Evolutionary conservation across 1,140 invertebrate genomes (phyloP), one percentile per base, ranked within the genome.

Genomic region (Mya arenaria): DNA sequence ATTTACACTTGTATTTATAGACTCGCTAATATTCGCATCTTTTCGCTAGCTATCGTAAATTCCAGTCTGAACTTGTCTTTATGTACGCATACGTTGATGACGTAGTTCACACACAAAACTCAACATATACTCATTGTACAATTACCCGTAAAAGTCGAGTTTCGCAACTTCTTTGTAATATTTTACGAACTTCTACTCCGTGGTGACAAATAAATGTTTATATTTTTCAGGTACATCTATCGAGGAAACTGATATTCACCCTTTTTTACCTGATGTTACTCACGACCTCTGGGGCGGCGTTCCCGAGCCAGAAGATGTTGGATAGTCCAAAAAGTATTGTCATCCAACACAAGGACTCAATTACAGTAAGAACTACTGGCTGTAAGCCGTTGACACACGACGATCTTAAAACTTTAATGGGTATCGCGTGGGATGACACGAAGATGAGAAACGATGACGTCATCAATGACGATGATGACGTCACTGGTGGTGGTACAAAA

Each of bases 161-260:
- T 17, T 4, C 8, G 8, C 4, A 15, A 28, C 5, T 28, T 32
- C 36, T 62, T 23, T 17, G 28, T 10, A 4, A 30, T 62, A 28
- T 32, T 23, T 62, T 28, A 62, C 36, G 8, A 23, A 17, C 36
- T 8, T 36, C 25, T 58, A 28, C 56, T n/a, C n/a, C n/a, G n/a
- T n/a, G n/a, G n/a, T n/a, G n/a, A n/a, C n/a, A n/a, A 23, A 58
- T 23, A 58, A 39, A 34, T 23, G 36, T 36, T 63, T 62, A 63
- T 28, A 19, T 10, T 25, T 81, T 81, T 63, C 78, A 81, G 78
- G 52, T 81, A n/a, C 28, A 58, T 71, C 41, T 30, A 81, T 10
- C 41, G 30, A 52, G 55, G 25, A 81, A 81, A 48, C 36, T 81
- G 56, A 48, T 81, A 41, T 8, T 81, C 19, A 48, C 68, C 17